Evolutionary conservation across 1,140 invertebrate species (phyloP), one percentile per base, ranked within the genome.

Genomic region (Acromyrmex heyeri): DNA sequence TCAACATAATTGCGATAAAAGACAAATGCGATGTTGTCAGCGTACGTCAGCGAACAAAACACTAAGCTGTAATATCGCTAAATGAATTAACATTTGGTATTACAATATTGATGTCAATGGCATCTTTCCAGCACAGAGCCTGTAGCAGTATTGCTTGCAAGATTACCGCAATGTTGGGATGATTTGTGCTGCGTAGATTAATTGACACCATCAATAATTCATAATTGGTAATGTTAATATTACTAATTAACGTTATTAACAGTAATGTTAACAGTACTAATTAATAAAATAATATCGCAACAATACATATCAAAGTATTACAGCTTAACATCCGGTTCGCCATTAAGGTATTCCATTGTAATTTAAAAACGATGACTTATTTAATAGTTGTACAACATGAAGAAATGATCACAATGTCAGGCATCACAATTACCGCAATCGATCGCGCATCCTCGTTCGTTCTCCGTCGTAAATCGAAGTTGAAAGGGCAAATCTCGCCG

Each of bases 1-100:
- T 83, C 38, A 44, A 14, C 14, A 24, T 82, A 30, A 82, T 81
- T 48, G 67, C 65, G 77, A 81, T 38, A n/a, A 12, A 18, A 62
- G 48, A 69, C 21, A 38, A 75, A 50, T 30, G 38, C 57, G 79
- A 73, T 73, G 8, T 73, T 12, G 24, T 12, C 48, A 14, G 18
- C n/a, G 27, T 65, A 30, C 18, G 12, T 50, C 12, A 48, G 21
- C 24, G 30, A 70, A 5, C 14, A 18, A 24, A 24, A 81, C n/a
- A 59, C 24, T 27, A 70, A 81, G 21, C 10, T 57, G 30, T 24
- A 59, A 55, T 67, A 34, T 53, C 5, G 55, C 55, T n/a, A 50
- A 21, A 21, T 50, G 48, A n/a, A 18, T 67, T 34, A 67, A 67
- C 10, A 67, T 67, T 67, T 67, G 10, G 16, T 30, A 77, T 44